Base-by-base conservation (phyloP, 2,888 invertebrate genomes). In the Tetramorium bicarinatum region DNA sequence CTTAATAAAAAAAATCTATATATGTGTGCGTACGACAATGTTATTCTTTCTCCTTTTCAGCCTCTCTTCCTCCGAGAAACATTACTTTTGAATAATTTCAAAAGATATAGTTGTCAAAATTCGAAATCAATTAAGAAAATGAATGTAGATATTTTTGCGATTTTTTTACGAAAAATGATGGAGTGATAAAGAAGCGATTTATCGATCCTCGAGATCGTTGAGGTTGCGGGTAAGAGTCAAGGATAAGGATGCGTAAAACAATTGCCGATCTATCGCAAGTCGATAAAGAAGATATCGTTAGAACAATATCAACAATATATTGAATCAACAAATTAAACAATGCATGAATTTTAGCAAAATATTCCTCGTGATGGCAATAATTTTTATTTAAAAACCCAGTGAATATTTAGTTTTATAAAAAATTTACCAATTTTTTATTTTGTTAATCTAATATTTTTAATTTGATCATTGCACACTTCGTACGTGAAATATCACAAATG, bases 1-100 rank as follows among this genome's bases (percentile, higher is more conserved):
- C 91, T 93, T 92, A 94, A 93, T 93, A 92, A 93, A 93, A 76
- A 66, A 15, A 25, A 47, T 66, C 29, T 66, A 47, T 66, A 18
- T 15, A 25, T 29, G 18, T 66, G 25, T 25, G 25, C 18, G 1
- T 64, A 88, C 92, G 87, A 88, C 87, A 41, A 67, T 52, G 66
- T 82, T 61, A 38, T 76, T 38, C 75, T 75, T 41, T 67, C 49
- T 49, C 38, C 49, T 64, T 59, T 72, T 18, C 29, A 41, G 6
- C 6, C 11, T 67, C 47, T 54, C 9, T 84, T 44, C 34, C 3
- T 47, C 9, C 15, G 3, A 9, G 18, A 67, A 47, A 47, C 29
- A 1, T 29, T 29, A 67, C 2, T 44, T 25, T 34, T 11, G 4
- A 3, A 8, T 38, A 3, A 54, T 13, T 34, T 34, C 7, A 2